These are phyloP conservation scores for Tetramorium alpestre DNA, from an alignment of 1,140 invertebrate genomes.

Conservation along the genomic window DNA sequence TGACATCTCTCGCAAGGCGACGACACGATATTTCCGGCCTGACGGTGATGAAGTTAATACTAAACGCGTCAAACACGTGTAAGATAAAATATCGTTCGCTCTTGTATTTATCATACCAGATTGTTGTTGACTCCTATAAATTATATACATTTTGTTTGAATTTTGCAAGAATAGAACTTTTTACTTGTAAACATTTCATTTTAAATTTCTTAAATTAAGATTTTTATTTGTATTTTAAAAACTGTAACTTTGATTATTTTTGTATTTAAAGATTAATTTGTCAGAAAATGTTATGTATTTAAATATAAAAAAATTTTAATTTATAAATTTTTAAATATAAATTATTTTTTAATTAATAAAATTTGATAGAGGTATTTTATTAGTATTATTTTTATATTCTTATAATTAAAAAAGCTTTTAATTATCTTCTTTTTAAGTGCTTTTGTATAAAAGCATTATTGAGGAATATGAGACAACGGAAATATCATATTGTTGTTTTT, in stretches of 20 bases:
- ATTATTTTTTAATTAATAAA: neutral
- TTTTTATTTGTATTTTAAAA: neutral
- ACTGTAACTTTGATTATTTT: neutral
- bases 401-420: neutral
- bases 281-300: neutral
- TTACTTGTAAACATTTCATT: neutral
- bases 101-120: neutral
- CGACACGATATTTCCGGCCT: constrained; percentile 7
- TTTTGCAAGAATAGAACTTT: neutral
- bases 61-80: neutral
- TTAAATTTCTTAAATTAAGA: neutral
- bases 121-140: neutral
- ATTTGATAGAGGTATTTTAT: neutral
- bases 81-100: neutral
- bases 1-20: constrained; percentile 6
- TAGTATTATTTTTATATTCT: neutral
- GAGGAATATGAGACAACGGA: neutral
- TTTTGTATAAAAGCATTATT: neutral
- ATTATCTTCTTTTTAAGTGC: neutral
- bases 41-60: neutral
- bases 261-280: neutral
- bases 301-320: neutral
- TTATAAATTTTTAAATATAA: neutral
- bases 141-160: neutral
- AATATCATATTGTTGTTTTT: constrained; percentile 1